A percentile compares a stretch with the other conserved stretches of the same genome.
phyloP scores from a whole-genome alignment of 2,113 vertebrate genomes.

The Scalopus aquaticus region DNA sequence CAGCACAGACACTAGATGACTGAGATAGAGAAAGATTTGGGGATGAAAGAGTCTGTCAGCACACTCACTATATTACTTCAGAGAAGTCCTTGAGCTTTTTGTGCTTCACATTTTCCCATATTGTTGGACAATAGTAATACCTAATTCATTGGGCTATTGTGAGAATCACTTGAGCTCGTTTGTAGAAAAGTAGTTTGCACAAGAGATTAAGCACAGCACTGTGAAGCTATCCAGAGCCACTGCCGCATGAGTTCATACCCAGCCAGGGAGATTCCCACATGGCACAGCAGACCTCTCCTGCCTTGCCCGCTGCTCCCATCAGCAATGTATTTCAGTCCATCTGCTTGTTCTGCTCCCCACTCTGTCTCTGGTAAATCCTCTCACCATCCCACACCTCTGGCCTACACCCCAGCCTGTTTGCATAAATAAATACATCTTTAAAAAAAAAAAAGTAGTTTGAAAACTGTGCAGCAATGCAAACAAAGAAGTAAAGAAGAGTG shows the following conservation, averaged over 20 bases:
- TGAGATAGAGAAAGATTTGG: background rate
- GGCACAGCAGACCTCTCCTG: no score
- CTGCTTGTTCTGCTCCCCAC: no score
- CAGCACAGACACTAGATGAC: background rate
- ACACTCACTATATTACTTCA: background rate
- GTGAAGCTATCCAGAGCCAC: no score
- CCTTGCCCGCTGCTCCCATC: no score
- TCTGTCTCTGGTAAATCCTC: no score
- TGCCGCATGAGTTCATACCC: no score
- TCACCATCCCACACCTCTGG: no score
- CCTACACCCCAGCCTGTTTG: no score
- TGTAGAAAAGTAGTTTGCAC: conserved; percentile 5
- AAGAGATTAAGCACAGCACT: no score
- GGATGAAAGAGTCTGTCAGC: conserved; percentile 43
- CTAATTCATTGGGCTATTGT: background rate
- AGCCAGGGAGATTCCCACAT: no score
- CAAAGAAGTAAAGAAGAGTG: background rate
- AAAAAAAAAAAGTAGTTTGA: conserved; percentile 17
- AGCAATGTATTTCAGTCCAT: no score
- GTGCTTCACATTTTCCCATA: background rate
- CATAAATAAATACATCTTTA: no score
- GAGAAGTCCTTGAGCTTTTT: background rate
- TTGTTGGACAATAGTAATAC: background rate
- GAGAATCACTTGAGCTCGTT: background rate
- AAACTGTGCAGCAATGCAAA: background rate